Percentiles rank a stretch among this genome's conserved stretches.
phyloP scores from a whole-genome alignment of 2,797 vertebrate genomes.

The Gymnopithys bicolor region DNA sequence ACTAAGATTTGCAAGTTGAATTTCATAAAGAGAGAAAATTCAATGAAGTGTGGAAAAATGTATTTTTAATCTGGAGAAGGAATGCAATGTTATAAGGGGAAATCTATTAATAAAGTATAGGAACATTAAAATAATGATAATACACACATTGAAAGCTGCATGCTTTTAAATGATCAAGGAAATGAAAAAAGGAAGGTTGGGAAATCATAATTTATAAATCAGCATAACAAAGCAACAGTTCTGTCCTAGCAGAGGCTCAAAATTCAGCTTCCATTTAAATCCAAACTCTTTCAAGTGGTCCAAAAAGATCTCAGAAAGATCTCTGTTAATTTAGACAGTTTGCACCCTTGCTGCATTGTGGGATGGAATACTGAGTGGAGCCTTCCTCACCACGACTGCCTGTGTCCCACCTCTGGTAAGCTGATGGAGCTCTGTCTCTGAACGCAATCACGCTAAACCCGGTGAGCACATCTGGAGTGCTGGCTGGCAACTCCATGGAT shows the following conservation, averaged over 20 bases:
- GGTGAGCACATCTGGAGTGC: neutral
- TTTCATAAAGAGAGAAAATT: neutral
- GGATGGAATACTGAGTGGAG: neutral
- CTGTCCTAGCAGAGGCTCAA: neutral
- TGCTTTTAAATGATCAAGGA: neutral
- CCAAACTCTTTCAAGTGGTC: neutral
- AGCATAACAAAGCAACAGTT: neutral
- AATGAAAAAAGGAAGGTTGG: neutral
- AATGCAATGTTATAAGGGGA: neutral
- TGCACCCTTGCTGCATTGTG: neutral
- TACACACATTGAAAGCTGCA: neutral
- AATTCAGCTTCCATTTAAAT: neutral
- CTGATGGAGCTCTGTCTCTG: neutral
- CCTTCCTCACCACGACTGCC: neutral
- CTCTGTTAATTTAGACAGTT: neutral
- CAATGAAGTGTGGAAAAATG: neutral
- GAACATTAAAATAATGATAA: neutral
- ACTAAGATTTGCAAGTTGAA: neutral
- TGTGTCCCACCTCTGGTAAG: neutral
- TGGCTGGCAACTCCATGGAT: rapidly evolving
- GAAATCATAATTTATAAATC: neutral
- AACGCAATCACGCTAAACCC: rapidly evolving
- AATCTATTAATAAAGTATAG: neutral
- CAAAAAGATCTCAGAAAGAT: neutral
- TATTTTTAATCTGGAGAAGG: neutral